These are phyloP conservation scores for Amia ocellicauda DNA, from an alignment of 2,113 vertebrate genomes.

Conservation along the genomic window DNA sequence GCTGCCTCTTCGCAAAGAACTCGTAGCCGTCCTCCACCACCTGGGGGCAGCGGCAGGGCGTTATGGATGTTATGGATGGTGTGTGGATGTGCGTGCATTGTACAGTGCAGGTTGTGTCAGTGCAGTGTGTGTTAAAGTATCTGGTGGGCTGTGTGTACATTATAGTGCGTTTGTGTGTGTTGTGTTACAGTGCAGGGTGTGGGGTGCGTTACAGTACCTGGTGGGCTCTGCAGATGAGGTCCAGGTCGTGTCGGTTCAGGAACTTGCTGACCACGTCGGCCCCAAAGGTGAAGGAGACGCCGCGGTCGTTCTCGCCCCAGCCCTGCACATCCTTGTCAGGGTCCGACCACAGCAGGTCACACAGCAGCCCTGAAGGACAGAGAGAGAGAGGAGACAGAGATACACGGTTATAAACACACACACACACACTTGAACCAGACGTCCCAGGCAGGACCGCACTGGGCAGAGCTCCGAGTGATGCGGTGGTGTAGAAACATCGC, in stretches of 20 bases:
- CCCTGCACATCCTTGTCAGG: conserved; percentile 91
- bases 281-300: conserved; percentile 90
- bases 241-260: conserved; percentile 92
- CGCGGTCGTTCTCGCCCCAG: conserved; percentile 90
- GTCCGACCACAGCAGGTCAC: conserved; percentile 87
- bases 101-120: too few species aligned
- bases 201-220: conserved; percentile 65
- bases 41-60: conserved; percentile 54
- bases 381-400: neutral
- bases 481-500: too few species aligned
- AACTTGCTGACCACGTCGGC: conserved; percentile 97
- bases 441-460: too few species aligned
- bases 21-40: conserved; percentile 95
- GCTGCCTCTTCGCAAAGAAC: conserved; percentile 92
- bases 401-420: conserved; percentile 1
- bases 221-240: conserved; percentile 94
- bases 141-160: neutral
- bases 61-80: neutral
- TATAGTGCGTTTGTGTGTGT: too few species aligned
- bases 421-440: too few species aligned
- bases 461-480: too few species aligned
- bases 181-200: too few species aligned
- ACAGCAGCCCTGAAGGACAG: conserved; percentile 76
- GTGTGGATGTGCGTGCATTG: neutral
- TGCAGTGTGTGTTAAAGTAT: neutral